Conservation (phyloP, 2,797 vertebrate species). For the Coranthus polyacanthus region DNA sequence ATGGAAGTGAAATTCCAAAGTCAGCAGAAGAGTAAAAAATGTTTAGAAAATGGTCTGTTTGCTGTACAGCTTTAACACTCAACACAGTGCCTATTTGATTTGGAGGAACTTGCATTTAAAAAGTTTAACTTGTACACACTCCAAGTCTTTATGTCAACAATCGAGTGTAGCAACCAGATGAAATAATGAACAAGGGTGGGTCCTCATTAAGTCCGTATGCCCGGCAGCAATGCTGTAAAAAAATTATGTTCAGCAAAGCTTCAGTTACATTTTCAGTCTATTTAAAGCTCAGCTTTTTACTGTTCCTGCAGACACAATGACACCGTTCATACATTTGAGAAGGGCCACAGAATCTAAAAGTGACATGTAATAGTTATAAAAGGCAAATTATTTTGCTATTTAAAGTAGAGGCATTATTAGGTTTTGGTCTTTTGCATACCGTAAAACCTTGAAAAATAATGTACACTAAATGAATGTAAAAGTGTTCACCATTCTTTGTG, state of each 20-base stretch:
- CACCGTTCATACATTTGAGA: no score
- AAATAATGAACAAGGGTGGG: no score
- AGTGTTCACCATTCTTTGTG: slow-evolving; percentile 36
- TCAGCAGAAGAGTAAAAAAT: slow-evolving; percentile 62
- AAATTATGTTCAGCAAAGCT: neutral
- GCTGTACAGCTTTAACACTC: slow-evolving; percentile 22
- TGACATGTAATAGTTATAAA: neutral
- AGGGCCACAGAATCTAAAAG: neutral
- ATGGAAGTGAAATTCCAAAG: slow-evolving; percentile 49
- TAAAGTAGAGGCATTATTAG: neutral
- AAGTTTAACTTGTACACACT: neutral
- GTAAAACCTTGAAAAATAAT: slow-evolving; percentile 7
- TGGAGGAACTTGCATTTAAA: neutral
- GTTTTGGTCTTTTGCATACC: neutral
- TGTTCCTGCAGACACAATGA: neutral
- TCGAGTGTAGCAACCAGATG: neutral
- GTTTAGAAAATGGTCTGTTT: slow-evolving; percentile 44
- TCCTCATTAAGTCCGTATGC: no score
- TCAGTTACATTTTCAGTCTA: neutral
- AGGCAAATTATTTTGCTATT: neutral
- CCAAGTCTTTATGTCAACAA: neutral
- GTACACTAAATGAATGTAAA: slow-evolving; percentile 13
- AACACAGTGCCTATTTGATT: slow-evolving; percentile 6
- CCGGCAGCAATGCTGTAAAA: no score
- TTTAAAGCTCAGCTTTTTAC: neutral